Percentiles rank a stretch among this genome's conserved stretches.
phyloP scores from a whole-genome alignment of 2,797 vertebrate genomes.

The Tympanoctomys barrerae region DNA sequence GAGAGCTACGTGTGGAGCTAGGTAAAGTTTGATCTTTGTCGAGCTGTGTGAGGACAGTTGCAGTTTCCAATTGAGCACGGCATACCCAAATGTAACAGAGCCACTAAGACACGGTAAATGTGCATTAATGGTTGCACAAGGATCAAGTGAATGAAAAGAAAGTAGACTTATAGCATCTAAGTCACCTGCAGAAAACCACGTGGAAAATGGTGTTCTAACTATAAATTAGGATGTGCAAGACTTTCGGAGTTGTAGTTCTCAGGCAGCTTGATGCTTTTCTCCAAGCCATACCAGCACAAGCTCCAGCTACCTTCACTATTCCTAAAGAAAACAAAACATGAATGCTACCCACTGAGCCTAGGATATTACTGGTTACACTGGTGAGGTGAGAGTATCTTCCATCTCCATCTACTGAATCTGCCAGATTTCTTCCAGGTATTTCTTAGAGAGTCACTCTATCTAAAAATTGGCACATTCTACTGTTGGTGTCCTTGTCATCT shows the following conservation, averaged over 20 bases:
- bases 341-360: background rate
- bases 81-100: background rate
- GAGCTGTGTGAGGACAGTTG: background rate
- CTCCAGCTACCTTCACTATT: background rate
- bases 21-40: background rate
- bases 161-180: background rate
- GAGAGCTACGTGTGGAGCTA: background rate
- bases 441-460: background rate
- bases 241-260: background rate
- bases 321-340: background rate
- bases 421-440: background rate
- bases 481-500: background rate
- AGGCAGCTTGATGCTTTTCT: background rate
- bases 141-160: background rate
- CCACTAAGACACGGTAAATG: background rate
- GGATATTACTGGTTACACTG: background rate
- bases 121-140: background rate
- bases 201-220: background rate
- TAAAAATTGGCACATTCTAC: background rate
- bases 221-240: background rate
- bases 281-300: background rate
- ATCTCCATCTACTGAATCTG: background rate
- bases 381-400: background rate
- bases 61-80: background rate
- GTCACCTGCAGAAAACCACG: background rate